phyloP scores from a whole-genome alignment of 2,888 invertebrate species.

The Ceraclea dissimilis region DNA sequence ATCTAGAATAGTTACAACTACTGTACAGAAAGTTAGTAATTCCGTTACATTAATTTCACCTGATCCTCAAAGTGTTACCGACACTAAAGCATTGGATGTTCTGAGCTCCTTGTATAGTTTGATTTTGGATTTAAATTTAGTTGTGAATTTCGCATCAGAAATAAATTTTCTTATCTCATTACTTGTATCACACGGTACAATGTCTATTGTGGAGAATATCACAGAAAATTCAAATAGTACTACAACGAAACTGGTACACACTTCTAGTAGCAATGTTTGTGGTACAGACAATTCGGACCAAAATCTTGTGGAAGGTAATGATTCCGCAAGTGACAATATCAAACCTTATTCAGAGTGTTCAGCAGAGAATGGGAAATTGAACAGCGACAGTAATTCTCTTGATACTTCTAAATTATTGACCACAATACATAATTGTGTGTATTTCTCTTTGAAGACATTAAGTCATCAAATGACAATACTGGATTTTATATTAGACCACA shows the following conservation, averaged over 20 bases:
- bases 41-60: slow-evolving; percentile 1
- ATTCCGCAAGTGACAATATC: too few relatives aligned
- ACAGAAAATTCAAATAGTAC: too few relatives aligned
- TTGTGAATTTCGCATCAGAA: slow-evolving; percentile 59
- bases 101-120: slow-evolving; percentile 51
- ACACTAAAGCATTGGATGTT: slow-evolving; percentile 36
- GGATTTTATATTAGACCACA: slow-evolving; percentile 51
- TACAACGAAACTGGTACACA: too few relatives aligned
- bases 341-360: too few relatives aligned
- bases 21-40: not conserved
- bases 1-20: not conserved
- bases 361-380: too few relatives aligned
- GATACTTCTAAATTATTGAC: slow-evolving; percentile 33
- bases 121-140: slow-evolving; percentile 52
- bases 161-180: slow-evolving; percentile 63
- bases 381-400: too few relatives aligned
- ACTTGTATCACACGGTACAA: slow-evolving; percentile 45
- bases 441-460: slow-evolving; percentile 64
- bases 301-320: too few relatives aligned
- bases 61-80: slow-evolving; percentile 7
- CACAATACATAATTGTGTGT: slow-evolving; percentile 62
- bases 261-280: too few relatives aligned
- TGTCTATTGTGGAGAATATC: not conserved
- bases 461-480: slow-evolving; percentile 51
- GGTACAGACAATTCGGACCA: too few relatives aligned